phyloP scores from a whole-genome alignment of 2,888 invertebrate genomes.

The Fabriciana adippe region DNA sequence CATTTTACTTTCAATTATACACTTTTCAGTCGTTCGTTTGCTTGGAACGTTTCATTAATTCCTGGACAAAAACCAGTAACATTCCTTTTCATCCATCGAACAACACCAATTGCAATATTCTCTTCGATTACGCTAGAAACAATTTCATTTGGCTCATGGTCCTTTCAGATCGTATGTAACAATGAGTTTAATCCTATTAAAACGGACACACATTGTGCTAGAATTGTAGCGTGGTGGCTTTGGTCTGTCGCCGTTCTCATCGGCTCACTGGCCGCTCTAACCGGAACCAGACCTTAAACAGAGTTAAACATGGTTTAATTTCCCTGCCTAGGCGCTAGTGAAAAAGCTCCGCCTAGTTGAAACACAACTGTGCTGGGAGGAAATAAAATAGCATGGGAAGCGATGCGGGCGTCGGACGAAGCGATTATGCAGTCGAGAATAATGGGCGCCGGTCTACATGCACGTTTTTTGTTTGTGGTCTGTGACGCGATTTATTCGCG shows the following conservation, averaged over 20 bases:
- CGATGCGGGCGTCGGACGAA: slow-evolving; percentile 82
- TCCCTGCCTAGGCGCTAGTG: slow-evolving; percentile 62
- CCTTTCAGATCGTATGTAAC: slow-evolving; percentile 74
- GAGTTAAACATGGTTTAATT: slow-evolving; percentile 81
- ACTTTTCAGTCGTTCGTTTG: slow-evolving; percentile 1
- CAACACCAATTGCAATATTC: slow-evolving; percentile 46
- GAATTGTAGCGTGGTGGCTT: slow-evolving; percentile 77
- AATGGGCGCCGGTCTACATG: slow-evolving; percentile 81
- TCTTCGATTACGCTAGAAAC: slow-evolving; percentile 63
- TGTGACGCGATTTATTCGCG: slow-evolving; percentile 82
- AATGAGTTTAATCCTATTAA: slow-evolving; percentile 81
- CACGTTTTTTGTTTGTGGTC: slow-evolving; percentile 83
- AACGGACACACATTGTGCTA: slow-evolving; percentile 77
- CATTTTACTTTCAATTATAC: slow-evolving; percentile 5
- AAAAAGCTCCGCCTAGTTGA: slow-evolving; percentile 77
- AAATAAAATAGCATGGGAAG: slow-evolving; percentile 81
- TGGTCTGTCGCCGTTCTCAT: slow-evolving; percentile 77
- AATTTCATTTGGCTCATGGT: slow-evolving; percentile 70
- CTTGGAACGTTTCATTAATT: slow-evolving; percentile 27
- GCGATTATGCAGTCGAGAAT: slow-evolving; percentile 83
- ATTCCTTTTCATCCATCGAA: slow-evolving; percentile 38
- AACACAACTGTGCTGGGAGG: slow-evolving; percentile 78
- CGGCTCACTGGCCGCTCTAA: slow-evolving; percentile 64
- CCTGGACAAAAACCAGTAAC: slow-evolving; percentile 32
- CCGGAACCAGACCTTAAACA: slow-evolving; percentile 79